phyloP scores from a whole-genome alignment of 2,888 invertebrate genomes.

The Tachystola acroxantha region DNA sequence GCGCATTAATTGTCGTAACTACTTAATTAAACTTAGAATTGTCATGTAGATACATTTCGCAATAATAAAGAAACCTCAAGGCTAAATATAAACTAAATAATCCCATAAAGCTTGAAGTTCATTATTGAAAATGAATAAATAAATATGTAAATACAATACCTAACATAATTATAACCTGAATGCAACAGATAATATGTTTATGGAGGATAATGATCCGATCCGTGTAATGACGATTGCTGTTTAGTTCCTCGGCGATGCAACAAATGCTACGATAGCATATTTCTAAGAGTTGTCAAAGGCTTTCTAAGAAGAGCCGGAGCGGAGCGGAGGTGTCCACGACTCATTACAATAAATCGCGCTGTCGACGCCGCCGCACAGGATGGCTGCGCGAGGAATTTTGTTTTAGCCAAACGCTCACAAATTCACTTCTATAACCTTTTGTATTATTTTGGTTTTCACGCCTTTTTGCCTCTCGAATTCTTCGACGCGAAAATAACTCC shows the following conservation, averaged over 20 bases:
- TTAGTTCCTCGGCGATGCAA: no score
- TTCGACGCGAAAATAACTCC: slow-evolving; percentile 74
- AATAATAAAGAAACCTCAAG: no score
- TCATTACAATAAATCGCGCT: slow-evolving; percentile 73
- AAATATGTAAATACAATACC: no score
- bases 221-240: slow-evolving; percentile 33
- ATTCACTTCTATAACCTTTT: slow-evolving; percentile 75
- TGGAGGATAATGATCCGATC: no score
- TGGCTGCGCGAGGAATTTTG: slow-evolving; percentile 74
- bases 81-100: no score
- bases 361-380: slow-evolving; percentile 77
- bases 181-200: no score
- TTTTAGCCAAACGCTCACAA: slow-evolving; percentile 77
- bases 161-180: no score
- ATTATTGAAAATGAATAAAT: no score
- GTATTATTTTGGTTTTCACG: slow-evolving; percentile 77
- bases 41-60: no score
- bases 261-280: slow-evolving; percentile 33
- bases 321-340: slow-evolving; percentile 53
- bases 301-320: slow-evolving; percentile 64
- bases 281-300: slow-evolving; percentile 61
- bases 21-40: no score
- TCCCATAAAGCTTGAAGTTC: no score
- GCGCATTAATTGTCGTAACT: no score
- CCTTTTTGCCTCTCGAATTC: slow-evolving; percentile 74